A percentile compares a stretch with the other conserved stretches of the same genome.
Evolutionary conservation across 2,888 invertebrate genomes (phyloP).

Genomic region (Agonopterix alstromeriana): DNA sequence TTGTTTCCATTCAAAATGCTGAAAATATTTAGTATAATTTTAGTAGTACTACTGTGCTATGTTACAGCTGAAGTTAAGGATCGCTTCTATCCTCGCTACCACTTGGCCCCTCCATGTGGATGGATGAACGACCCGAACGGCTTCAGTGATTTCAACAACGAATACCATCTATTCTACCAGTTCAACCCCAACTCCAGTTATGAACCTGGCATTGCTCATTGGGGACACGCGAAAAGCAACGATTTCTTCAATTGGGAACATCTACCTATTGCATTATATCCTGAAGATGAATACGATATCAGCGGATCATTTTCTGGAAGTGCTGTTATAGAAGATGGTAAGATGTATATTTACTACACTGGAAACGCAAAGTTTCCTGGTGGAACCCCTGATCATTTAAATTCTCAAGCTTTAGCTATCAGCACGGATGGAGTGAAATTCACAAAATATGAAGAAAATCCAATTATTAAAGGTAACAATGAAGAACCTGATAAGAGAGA

Average conservation of each 20-base stretch:
- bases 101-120: slow-evolving; percentile 45
- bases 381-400: slow-evolving; percentile 33
- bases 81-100: slow-evolving; percentile 44
- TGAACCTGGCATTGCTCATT: slow-evolving; percentile 51
- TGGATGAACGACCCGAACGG: slow-evolving; percentile 78
- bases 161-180: slow-evolving; percentile 71
- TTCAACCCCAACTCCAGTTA: slow-evolving; percentile 53
- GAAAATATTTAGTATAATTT: no score
- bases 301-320: slow-evolving; percentile 69
- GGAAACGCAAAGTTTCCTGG: slow-evolving; percentile 43
- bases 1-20: no score
- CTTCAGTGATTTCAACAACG: slow-evolving; percentile 43
- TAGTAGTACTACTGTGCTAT: no score
- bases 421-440: slow-evolving; percentile 49
- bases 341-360: slow-evolving; percentile 53
- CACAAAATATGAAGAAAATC: slow-evolving; percentile 44
- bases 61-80: slow-evolving; percentile 8
- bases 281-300: slow-evolving; percentile 49
- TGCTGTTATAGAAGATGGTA: slow-evolving; percentile 45
- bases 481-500: slow-evolving; percentile 60
- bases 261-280: slow-evolving; percentile 58
- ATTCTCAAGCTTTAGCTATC: slow-evolving; percentile 46
- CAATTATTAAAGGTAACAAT: slow-evolving; percentile 38
- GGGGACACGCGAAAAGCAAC: slow-evolving; percentile 67
- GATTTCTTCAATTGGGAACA: slow-evolving; percentile 68